These are phyloP conservation scores for Molossus alvarezi DNA, from an alignment of 2,797 vertebrate genomes.

Conservation along the genomic window DNA sequence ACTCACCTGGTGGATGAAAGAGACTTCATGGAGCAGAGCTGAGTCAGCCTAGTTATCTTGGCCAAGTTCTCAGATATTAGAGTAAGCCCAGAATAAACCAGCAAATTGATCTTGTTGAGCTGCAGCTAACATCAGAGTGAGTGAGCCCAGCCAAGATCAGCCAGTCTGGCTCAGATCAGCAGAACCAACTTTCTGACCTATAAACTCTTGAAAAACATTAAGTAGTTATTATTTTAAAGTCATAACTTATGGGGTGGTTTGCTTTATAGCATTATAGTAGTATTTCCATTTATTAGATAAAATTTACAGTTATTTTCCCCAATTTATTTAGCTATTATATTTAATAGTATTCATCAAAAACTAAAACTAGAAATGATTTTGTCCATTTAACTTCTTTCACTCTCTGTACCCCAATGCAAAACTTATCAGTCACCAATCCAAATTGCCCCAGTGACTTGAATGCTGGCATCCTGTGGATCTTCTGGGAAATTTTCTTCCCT, in stretches of 20 bases:
- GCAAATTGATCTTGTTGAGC: background rate
- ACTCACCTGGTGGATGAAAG: background rate
- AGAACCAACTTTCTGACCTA: background rate
- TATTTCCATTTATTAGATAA: background rate
- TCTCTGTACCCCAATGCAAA: background rate
- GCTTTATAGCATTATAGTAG: background rate
- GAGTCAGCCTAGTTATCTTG: background rate
- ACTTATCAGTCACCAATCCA: background rate
- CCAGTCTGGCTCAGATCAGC: background rate
- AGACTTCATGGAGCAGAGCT: background rate
- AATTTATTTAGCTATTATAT: background rate
- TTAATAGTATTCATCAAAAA: background rate
- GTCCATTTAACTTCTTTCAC: background rate
- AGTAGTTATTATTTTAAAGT: background rate
- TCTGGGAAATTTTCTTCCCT: background rate
- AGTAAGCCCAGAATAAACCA: background rate
- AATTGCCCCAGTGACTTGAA: background rate
- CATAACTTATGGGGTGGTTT: background rate
- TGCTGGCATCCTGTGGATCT: background rate
- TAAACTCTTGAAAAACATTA: background rate
- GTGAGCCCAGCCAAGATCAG: background rate
- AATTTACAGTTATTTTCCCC: background rate
- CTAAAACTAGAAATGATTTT: background rate
- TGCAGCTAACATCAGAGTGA: background rate
- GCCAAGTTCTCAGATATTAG: background rate